Base-by-base conservation (phyloP, 2,113 vertebrate genomes). In the Semnornis frantzii region DNA sequence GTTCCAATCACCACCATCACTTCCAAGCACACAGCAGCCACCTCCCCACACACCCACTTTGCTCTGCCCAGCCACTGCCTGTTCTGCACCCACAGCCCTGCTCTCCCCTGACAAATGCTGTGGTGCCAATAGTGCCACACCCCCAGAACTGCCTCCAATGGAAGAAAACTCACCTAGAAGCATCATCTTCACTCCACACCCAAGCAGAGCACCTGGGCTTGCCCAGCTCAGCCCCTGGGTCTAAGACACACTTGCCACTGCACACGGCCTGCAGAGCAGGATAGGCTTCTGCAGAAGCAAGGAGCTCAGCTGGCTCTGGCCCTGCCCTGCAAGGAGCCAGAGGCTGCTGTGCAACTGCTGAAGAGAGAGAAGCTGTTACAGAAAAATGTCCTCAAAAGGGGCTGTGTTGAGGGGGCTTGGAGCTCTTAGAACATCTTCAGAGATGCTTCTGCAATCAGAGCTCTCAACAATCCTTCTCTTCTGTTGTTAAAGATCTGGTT, bases 381-480 rank as follows among this genome's bases (percentile, higher is more conserved):
- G 92, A 88, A 85, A 81, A 37, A 82, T 42, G 42, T 90, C 37
- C 60, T 88, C 54, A 63, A 68, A 89, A 85, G 69, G 46, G 54
- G 15, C 57, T 81, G 57, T 31, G 76, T 70, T 88, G 85, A 93
- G 42, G 87, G 64, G 57, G 65, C 57, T 68, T 7, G 33, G 65
- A 91, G 76, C 87, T 87, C 91, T 92, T 81, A 78, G 76, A 74
- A 59, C 92, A 92, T 95, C 95, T 94, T 93, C 93, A 91, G 72
- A 90, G 88, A 76, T 75, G 69, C 87, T 96, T 94, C 75, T 86
- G 85, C 82, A 94, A 95, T 96, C 95, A 96, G 75, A 90, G 83
- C 80, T 92, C 92, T 92, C 93, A 82, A 85, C 76, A 86, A 92
- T 87, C 54, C 83, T 92, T 69, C 28, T 93, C 82, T 86, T 93